Evolutionary conservation across 2,113 vertebrate species (phyloP).

Genomic region (Rhagologus leucostigma): DNA sequence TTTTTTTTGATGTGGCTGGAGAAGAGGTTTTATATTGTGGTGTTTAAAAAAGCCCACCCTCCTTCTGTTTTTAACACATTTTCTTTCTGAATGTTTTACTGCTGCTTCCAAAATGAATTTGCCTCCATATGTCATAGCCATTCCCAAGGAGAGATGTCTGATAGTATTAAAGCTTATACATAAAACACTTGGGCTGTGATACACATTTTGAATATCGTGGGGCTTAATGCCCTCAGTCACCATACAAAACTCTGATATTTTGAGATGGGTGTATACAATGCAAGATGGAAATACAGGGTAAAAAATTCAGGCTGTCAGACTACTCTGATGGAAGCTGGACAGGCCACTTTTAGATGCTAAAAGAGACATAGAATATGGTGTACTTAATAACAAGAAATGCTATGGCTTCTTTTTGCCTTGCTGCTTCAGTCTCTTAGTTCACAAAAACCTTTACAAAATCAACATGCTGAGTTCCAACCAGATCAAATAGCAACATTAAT

Average conservation of each 20-base stretch:
- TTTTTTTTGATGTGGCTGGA: not conserved
- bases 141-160: not conserved
- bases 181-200: not conserved
- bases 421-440: not conserved
- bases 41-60: not conserved
- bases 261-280: not conserved
- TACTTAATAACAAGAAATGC: not conserved
- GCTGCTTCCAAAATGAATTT: not conserved
- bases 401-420: not conserved
- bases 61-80: not conserved
- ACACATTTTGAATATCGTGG: fast-evolving
- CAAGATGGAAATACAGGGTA: not conserved
- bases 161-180: not conserved
- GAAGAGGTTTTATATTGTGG: not conserved
- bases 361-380: not conserved
- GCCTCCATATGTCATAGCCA: not conserved
- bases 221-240: not conserved
- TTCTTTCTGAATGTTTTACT: not conserved
- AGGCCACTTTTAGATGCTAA: not conserved
- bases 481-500: not conserved
- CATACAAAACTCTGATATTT: fast-evolving
- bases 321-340: not conserved
- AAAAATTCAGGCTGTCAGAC: not conserved
- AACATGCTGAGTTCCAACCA: not conserved
- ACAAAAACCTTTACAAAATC: not conserved